phyloP scores from a whole-genome alignment of 2,888 invertebrate genomes.

The Chouioia cunea region DNA sequence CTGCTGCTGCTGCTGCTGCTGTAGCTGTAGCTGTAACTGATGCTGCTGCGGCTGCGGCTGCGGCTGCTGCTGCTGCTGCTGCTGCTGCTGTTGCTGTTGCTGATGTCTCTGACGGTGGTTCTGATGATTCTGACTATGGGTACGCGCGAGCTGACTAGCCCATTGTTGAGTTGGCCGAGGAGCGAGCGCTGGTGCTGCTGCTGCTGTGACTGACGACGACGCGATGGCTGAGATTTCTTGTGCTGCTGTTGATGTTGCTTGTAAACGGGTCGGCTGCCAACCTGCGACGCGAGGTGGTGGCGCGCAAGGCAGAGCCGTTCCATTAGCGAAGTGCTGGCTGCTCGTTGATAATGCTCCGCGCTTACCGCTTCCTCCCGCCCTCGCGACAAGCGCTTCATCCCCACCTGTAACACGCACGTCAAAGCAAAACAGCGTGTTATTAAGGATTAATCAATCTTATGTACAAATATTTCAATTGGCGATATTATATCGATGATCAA shows the following conservation, averaged over 20 bases:
- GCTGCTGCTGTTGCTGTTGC: conserved; percentile 54
- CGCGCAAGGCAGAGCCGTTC: conserved; percentile 66
- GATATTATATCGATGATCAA: too few species aligned
- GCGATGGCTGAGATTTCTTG: conserved; percentile 11
- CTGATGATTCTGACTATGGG: conserved; percentile 17
- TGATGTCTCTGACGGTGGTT: conserved; percentile 49
- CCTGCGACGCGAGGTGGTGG: conserved; percentile 64
- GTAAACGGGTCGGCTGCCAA: conserved; percentile 43
- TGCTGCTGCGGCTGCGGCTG: conserved; percentile 48
- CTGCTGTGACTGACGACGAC: conserved; percentile 52
- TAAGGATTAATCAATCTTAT: not conserved
- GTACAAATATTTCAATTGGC: too few species aligned
- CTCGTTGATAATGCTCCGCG: conserved; percentile 62
- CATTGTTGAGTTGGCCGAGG: conserved; percentile 35
- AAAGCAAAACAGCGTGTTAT: conserved; percentile 1
- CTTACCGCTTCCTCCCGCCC: conserved; percentile 66
- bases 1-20: conserved; percentile 46
- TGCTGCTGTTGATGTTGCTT: conserved; percentile 46
- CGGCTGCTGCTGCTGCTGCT: conserved; percentile 61
- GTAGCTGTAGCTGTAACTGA: conserved; percentile 28
- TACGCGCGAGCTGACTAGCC: conserved; percentile 16
- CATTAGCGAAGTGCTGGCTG: conserved; percentile 64
- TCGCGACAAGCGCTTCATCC: conserved; percentile 68
- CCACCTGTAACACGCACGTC: conserved; percentile 60
- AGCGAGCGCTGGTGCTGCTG: conserved; percentile 19